A percentile compares a stretch with the other conserved stretches of the same genome.
Evolutionary conservation across 2,888 invertebrate species (phyloP).

Genomic region (Criorhina ranunculi): DNA sequence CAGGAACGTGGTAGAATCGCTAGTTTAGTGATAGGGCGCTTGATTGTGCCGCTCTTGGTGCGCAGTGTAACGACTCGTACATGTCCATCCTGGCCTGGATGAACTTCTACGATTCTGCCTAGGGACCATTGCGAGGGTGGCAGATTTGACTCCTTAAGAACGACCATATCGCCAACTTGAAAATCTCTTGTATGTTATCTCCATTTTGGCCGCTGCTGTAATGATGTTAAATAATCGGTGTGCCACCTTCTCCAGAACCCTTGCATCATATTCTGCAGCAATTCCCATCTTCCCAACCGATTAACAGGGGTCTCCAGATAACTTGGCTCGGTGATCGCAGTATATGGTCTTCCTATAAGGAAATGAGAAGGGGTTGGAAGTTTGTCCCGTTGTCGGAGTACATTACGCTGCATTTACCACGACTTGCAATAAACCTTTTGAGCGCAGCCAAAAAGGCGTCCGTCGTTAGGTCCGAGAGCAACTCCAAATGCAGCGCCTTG

Average conservation of each 20-base stretch:
- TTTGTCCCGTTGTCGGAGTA: constrained; percentile 3
- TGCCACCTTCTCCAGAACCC: constrained; percentile 18
- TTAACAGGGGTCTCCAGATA: neutral
- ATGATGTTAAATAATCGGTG: constrained; percentile 25
- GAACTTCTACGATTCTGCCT: constrained; percentile 3
- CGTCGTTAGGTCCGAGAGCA: no score
- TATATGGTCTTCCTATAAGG: constrained; percentile 18
- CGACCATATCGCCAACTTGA: constrained; percentile 5
- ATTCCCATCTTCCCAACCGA: constrained; percentile 18
- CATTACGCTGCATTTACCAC: constrained; percentile 7
- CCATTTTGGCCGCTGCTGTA: constrained; percentile 44
- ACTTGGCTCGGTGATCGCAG: constrained; percentile 14
- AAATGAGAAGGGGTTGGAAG: constrained; percentile 33
- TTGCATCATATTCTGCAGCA: constrained; percentile 12
- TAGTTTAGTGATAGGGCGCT: constrained; percentile 24
- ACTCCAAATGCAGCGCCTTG: neutral
- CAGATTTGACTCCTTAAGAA: constrained; percentile 16
- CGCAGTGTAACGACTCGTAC: constrained; percentile 18
- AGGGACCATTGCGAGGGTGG: constrained; percentile 24
- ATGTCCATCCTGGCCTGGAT: constrained; percentile 29
- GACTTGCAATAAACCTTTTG: neutral
- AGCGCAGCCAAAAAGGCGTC: no score
- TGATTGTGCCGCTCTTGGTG: constrained; percentile 19
- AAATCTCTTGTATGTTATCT: constrained; percentile 7
- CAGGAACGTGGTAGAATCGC: constrained; percentile 22